These are phyloP conservation scores for Clepsis dumicolana DNA, from an alignment of 2,888 invertebrate genomes.

Conservation along the genomic window DNA sequence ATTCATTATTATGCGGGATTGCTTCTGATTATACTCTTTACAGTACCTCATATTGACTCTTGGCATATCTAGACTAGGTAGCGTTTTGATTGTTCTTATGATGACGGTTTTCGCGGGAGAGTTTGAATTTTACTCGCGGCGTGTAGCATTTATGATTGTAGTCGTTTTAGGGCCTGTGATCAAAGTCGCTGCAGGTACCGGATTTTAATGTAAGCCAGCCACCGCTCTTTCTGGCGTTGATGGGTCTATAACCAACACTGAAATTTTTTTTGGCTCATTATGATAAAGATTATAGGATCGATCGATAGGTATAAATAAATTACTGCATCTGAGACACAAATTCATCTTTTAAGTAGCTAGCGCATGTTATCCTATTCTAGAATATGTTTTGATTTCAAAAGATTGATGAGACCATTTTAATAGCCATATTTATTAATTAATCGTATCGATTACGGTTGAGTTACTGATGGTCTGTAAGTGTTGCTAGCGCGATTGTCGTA, in stretches of 20 bases:
- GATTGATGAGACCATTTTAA: neutral
- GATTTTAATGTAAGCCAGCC: no score
- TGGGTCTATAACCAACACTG: neutral
- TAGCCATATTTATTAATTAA: neutral
- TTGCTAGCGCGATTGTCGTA: neutral
- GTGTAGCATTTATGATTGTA: neutral
- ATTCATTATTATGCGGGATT: slow-evolving; percentile 17
- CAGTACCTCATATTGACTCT: neutral
- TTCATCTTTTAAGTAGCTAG: no score
- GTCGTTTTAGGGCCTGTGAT: neutral
- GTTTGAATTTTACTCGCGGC: neutral
- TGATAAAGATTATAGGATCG: no score
- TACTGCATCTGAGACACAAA: no score
- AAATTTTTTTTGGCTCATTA: neutral
- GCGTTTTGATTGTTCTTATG: neutral
- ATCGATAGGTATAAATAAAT: no score
- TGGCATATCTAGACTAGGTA: neutral
- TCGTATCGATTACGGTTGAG: neutral
- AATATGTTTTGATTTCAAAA: neutral
- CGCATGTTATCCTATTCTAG: no score
- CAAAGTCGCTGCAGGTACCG: neutral
- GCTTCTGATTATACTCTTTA: slow-evolving; percentile 2
- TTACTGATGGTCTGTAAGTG: neutral
- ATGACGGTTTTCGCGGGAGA: neutral
- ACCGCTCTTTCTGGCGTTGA: no score